Base-by-base conservation (phyloP, 2,888 invertebrate species). In the Phortica magna region DNA sequence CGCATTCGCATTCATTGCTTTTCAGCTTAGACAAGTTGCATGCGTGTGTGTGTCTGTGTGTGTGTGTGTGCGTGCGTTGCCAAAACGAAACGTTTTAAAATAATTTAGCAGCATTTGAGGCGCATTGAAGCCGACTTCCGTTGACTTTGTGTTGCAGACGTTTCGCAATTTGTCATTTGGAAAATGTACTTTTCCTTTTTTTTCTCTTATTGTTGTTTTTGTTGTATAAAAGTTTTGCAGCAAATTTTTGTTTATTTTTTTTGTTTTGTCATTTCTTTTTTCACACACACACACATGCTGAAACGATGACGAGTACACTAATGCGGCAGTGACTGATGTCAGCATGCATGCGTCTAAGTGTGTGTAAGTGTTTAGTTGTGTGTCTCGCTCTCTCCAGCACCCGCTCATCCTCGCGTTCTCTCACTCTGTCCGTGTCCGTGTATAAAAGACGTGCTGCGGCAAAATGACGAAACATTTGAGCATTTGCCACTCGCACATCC, bases 71-170 rank as follows among this genome's bases (percentile, higher is more conserved):
- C 10, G 61, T 19, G 22, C 7, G 19, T 7, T 17, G 14, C 43
- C 10, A 59, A 53, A 78, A 78, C 81, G 84, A 80, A 87, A 83
- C 85, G 78, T 88, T 86, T 86, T 87, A 87, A 86, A 86, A 86
- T 86, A 86, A 86, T 86, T 86, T 87, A 88, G 86, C 86, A 88
- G 88, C 88, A 84, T 87, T 86, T 82, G 88, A 85, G 86, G 81
- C 86, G 88, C 85, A 85, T 85, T 85, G 82, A 87, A 88, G 85
- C 81, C 82, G 82, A 87, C 88, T 85, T 85, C 88, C 85, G 86
- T 80, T 84, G 79, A 81, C 82, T 80, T 80, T 78, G 53, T 53
- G 53, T 53, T 53, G 64, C 78, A 80, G 79, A 81, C 88, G 85
- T 77, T 81, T 80, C 79, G 89, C 88, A 87, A 86, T 86, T 86